phyloP scores from a whole-genome alignment of 2,113 vertebrate genomes.

The Ariopsis seemanni region DNA sequence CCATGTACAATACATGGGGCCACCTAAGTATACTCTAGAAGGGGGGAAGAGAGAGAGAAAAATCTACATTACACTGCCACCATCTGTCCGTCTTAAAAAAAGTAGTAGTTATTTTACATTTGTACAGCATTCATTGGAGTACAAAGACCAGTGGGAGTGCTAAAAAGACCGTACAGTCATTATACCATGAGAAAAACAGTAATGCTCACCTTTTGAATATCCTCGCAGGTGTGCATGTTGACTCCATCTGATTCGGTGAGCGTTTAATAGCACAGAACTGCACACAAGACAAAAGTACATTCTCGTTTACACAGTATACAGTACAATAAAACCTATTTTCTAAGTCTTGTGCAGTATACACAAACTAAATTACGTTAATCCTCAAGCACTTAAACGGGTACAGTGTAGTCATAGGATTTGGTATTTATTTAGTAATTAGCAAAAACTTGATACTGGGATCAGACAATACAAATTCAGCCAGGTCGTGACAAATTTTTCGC shows the following conservation, averaged over 20 bases:
- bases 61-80: constrained; percentile 12
- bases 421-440: neutral
- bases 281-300: neutral
- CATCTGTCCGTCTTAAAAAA: neutral
- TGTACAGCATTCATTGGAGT: neutral
- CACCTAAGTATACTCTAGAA: neutral
- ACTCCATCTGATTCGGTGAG: constrained; percentile 31
- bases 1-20: neutral
- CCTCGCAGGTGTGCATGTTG: constrained; percentile 14
- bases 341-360: neutral
- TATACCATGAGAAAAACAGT: neutral
- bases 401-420: neutral
- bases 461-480: too few relatives aligned
- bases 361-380: neutral
- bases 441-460: neutral
- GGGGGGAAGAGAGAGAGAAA: neutral
- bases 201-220: constrained; percentile 40
- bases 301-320: neutral
- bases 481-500: too few relatives aligned
- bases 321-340: neutral
- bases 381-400: neutral
- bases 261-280: constrained; percentile 36
- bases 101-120: neutral
- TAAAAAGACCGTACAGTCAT: neutral
- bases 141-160: neutral